Base-by-base conservation (phyloP, 2,113 vertebrate species). In the Pseudopipra pipra region DNA sequence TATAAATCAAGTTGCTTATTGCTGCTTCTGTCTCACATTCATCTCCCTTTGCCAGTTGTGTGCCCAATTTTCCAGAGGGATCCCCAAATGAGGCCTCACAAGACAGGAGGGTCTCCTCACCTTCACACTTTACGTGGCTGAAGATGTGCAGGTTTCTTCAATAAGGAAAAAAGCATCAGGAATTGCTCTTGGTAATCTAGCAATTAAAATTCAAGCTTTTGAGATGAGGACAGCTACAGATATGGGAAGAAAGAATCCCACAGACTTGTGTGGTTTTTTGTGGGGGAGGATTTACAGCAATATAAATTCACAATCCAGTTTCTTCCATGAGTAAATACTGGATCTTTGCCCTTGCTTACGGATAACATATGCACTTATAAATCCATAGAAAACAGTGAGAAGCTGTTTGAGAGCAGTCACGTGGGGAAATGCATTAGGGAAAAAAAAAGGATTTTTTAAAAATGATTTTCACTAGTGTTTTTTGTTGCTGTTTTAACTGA, bases 371-470 rank as follows among this genome's bases (percentile, higher is more conserved):
- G 3, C 8, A 24, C 25, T 68, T 82, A 39, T 35, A 51, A 63
- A 19, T 10, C 24, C 18, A 43, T 0, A 10, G 37, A 11, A 79
- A 83, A 52, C 13, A 61, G 11, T 67, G 71, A 59, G 13, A 14
- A 74, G 14, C 6, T 41, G 12, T n/a, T 37, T 51, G 14, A 31
- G 20, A 83, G 33, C 7, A 66, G 5, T 13, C 41, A 44, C 21
- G 11, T 6, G 67, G 51, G 28, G 7, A 72, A 78, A 5, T 27
- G 3, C 11, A 16, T 43, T 15, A 33, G 9, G 12, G 7, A 9
- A 15, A 27, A 24, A 24, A 24, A 6, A 2, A 23, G 3, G 1
- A 5, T 24, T 61, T 56, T 5, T 44, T 6, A 1, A 39, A 23
- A 8, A 1, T 9, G 73, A 4, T 62, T 67, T 71, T 71, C 43